Evolutionary conservation across 2,113 vertebrate species (phyloP), one percentile per base, ranked within the genome.

Genomic region (Chunga burmeisteri): DNA sequence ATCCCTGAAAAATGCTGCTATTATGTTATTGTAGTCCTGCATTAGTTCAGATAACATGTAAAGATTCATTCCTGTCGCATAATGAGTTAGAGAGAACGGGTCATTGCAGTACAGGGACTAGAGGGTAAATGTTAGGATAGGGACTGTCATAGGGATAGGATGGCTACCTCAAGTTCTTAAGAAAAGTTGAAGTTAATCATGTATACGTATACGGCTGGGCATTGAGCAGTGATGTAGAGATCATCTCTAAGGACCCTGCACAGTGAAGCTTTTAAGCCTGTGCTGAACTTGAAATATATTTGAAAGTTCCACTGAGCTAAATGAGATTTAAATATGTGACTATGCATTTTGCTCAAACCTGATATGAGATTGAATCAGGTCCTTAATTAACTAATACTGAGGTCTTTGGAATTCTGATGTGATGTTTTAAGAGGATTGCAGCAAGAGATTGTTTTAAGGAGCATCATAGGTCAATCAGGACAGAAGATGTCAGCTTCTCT

Each of bases 381-480:
- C 40, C 42, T 94, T 80, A 72, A 85, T 93, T 92, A 91, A 75
- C 46, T 73, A 47, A 58, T 42, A 4, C 9, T 68, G 80, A 68
- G 16, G 27, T 80, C 61, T 89, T 90, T 59, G 29, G 62, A 92
- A 79, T 93, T 91, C 46, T 66, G 49, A 29, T 91, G 42, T 56
- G 53, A 29, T 53, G 58, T 71, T 95, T 93, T 87, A 70, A 62
- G 44, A 93, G 56, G 61, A 38, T 38, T 38, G 38, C 38, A 38
- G 38, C 38, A 38, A 38, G 38, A 38, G 38, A 38, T 38, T 38
- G 38, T 38, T 38, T 38, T 38, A 38, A 38, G 38, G 38, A 38
- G 26, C 56, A 23, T 46, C 88, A 47, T 52, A 70, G 49, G 32
- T 85, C 86, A 47, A 5, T 79, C 50, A 63, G 59, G 23, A 36